phyloP scores from a whole-genome alignment of 1,140 invertebrate genomes.

The Hycleus phaleratus region DNA sequence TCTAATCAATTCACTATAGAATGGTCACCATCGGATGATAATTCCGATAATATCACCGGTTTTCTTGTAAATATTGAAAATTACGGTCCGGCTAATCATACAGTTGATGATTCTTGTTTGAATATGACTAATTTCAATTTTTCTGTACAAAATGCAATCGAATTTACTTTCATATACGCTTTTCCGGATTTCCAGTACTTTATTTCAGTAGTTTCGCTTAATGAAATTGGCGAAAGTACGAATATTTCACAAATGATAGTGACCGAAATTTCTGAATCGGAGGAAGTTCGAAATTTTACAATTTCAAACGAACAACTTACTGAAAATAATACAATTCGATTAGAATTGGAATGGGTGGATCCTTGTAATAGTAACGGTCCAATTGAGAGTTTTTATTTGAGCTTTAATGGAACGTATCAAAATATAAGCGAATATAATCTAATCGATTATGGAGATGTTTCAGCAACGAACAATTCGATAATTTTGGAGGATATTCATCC shows the following conservation, averaged over 20 bases:
- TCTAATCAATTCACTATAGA: constrained; percentile 7
- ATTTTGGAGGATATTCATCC: constrained; percentile 12
- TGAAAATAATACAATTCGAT: constrained; percentile 11
- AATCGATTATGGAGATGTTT: neutral
- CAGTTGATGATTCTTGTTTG: neutral
- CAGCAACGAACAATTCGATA: neutral
- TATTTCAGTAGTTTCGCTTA: neutral
- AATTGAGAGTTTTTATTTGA: constrained; percentile 14
- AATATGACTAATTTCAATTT: constrained; percentile 1
- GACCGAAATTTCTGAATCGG: constrained; percentile 11
- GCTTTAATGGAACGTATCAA: constrained; percentile 1
- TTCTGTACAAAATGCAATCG: neutral
- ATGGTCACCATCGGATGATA: constrained; percentile 18
- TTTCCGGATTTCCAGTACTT: constrained; percentile 2
- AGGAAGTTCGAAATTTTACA: constrained; percentile 6
- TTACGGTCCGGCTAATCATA: neutral
- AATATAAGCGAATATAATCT: neutral
- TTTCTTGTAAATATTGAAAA: constrained; percentile 14
- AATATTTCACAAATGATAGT: neutral
- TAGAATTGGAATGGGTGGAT: constrained; percentile 10
- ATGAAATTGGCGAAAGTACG: constrained; percentile 1
- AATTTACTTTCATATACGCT: neutral
- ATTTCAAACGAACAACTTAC: neutral
- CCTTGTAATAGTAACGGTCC: constrained; percentile 25
- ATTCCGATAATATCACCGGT: constrained; percentile 13